phyloP scores from a whole-genome alignment of 1,140 invertebrate genomes.

The Caenorhabditis remanei region DNA sequence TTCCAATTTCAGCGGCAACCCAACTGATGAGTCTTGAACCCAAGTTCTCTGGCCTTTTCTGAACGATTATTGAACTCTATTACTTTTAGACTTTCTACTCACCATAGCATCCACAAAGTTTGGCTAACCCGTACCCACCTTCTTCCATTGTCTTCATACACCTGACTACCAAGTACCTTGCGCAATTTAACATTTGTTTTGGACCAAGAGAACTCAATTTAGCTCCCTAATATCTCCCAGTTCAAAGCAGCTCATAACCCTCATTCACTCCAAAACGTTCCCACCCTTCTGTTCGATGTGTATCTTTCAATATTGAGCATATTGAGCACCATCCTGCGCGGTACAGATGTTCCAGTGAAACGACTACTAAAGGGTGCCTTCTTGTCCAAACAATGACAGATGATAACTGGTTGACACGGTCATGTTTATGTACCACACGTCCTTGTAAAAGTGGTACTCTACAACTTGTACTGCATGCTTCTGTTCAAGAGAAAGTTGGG shows the following conservation, averaged over 20 bases:
- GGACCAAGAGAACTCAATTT: background rate
- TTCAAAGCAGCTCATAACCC: too few relatives aligned
- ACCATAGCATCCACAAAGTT: background rate
- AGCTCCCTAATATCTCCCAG: too few relatives aligned
- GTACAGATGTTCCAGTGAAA: conserved; percentile 32
- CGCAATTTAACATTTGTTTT: conserved; percentile 11
- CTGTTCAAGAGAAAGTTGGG: too few relatives aligned
- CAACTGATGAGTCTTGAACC: too few relatives aligned
- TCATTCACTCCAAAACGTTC: too few relatives aligned
- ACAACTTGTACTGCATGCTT: conserved; percentile 1
- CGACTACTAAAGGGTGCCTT: background rate
- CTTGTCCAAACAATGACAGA: conserved; percentile 55
- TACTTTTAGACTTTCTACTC: background rate
- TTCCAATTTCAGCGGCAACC: too few relatives aligned
- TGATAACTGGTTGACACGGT: conserved; percentile 49
- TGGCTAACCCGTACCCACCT: background rate
- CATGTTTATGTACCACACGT: conserved; percentile 52
- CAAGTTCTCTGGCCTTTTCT: too few relatives aligned
- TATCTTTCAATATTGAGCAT: conserved; percentile 21
- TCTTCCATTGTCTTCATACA: background rate
- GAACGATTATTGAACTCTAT: too few relatives aligned
- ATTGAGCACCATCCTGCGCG: background rate
- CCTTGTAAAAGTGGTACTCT: conserved; percentile 37
- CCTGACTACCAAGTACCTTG: background rate
- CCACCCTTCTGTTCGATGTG: background rate